A percentile compares a stretch with the other conserved stretches of the same genome.
Evolutionary conservation across 2,797 vertebrate genomes (phyloP).

Genomic region (Cheirogaleus major): DNA sequence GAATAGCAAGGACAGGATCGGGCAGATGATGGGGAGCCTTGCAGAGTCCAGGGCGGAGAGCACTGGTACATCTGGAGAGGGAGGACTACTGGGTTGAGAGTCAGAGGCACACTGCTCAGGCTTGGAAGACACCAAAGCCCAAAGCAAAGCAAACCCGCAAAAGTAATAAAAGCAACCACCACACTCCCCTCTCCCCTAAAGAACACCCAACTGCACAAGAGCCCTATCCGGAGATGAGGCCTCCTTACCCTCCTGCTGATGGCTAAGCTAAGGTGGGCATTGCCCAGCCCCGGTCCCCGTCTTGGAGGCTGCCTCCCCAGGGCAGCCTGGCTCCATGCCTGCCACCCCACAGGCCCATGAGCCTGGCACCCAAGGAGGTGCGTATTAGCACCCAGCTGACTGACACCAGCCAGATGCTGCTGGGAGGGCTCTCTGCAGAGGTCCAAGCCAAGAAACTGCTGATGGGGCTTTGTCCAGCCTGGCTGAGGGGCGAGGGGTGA

Average conservation of each 20-base stretch:
- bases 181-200: not conserved
- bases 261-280: not conserved
- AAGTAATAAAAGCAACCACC: not conserved
- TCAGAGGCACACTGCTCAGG: not conserved
- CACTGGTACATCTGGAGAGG: accelerated
- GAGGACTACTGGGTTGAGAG: not conserved
- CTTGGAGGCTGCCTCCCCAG: not conserved
- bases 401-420: not conserved
- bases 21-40: not conserved
- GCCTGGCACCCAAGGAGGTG: not conserved
- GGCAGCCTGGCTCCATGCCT: not conserved
- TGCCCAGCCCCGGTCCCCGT: not conserved
- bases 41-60: not conserved
- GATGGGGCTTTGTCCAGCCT: not conserved
- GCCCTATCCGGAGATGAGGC: not conserved
- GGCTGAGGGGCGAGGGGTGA: not conserved
- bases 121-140: not conserved
- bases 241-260: not conserved
- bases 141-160: not conserved
- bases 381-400: too few relatives aligned
- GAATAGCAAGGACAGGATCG: not conserved
- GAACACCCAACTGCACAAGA: too few relatives aligned
- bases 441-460: not conserved
- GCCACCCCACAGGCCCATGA: not conserved
- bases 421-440: not conserved